Evolutionary conservation across 2,113 vertebrate genomes (phyloP), one percentile per base, ranked within the genome.

Genomic region (Etia nguti): DNA sequence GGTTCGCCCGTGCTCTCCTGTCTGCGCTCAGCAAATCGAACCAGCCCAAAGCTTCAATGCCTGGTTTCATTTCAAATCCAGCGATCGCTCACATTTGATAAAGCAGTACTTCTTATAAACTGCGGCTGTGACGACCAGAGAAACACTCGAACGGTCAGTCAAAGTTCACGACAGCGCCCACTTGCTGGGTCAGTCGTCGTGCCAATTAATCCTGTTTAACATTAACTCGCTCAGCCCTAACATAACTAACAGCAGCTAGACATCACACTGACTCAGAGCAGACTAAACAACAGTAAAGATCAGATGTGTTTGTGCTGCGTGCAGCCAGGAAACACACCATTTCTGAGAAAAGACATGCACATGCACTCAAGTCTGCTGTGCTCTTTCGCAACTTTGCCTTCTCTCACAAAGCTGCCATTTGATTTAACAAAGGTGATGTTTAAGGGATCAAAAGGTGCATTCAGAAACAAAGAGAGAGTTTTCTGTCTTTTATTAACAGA

Each of bases 201-300:
- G 38, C 84, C 81, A 90, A 91, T 90, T 92, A 86, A 90, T 84
- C 41, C 84, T 29, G 88, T 90, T 88, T 90, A 87, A 90, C 75
- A 92, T 93, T 89, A 93, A 93, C 91, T 59, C n/a, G 43, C 26
- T 12, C 9, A 12, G 46, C 54, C 77, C 73, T 57, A 29, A 20
- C 36, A 31, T 24, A 77, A 84, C 65, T 34, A 22, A 60, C 31
- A 81, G 34, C 5, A 4, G 43, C 83, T 20, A 85, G 86, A 92
- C 81, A 8, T 5, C 16, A 54, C 62, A 50, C 4, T 86, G 90
- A 93, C 68, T 89, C 88, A 90, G 50, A 29, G 88, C 43, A 86
- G 90, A 90, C 86, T 6, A 87, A 91, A 91, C 82, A 86, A 83
- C 79, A 52, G 41, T 8, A 68, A n/a, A 59, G 29, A 68, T 80